Base-by-base conservation (phyloP, 64 coral and sea anemone species). In the Pocillopora damicornis region DNA sequence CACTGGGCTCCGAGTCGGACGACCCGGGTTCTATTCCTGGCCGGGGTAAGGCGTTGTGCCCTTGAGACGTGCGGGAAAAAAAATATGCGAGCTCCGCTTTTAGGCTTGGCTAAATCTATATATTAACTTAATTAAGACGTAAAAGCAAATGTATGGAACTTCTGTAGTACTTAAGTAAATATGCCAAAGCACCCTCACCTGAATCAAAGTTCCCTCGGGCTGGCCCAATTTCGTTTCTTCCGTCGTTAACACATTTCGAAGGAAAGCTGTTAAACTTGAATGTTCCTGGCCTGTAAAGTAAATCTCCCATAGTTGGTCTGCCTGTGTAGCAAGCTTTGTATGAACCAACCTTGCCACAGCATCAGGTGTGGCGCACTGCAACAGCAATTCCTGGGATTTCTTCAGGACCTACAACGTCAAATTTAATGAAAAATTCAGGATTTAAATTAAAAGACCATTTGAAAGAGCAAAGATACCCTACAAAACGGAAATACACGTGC, bases 351-450 rank as follows among this genome's bases (percentile, higher is more conserved):
- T 74, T 18, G 82, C 88, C 15, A 94, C 80, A 25, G 92, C 88
- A 61, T 94, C 92, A 9, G 89, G 93, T 22, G 93, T 91, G 20
- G 93, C 93, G 76, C 88, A 91, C 76, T 94, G 77, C n/a, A 94
- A 60, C 69, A 94, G 76, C 35, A 91, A 51, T 13, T 79, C 61
- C 42, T 91, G 75, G n/a, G 83, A 94, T 78, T 83, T n/a, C 3
- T 42, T 71, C 35, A 76, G 76, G 17, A 94, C 89, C 93, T 94
- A 37, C 37, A 68, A 15, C 37, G 75, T 77, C 12, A 57, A 57
- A 77, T 30, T 0, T 30, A 30, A 30, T 6, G 18, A 77, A 15
- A 8, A 61, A 23, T 30, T 15, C 14, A 13, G 77, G 42, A 51
- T 7, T 51, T 51, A 7, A 51, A 51, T 51, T 7, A 51, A 51